Conservation (phyloP, 23 tunicate species). For the Pegea sp. region DNA sequence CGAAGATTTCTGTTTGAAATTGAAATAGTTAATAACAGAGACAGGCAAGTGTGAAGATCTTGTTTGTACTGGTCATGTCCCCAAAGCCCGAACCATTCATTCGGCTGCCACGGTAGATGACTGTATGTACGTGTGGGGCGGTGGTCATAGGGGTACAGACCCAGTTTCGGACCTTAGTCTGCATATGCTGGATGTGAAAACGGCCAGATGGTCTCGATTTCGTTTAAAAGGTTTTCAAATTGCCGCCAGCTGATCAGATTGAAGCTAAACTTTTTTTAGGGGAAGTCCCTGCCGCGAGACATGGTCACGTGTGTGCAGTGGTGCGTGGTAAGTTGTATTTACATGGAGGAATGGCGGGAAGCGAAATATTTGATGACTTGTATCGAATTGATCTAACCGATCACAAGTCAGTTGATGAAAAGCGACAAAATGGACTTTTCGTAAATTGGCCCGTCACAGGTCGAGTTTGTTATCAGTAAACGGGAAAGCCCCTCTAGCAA, state of each 20-base stretch:
- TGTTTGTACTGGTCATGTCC: slow-evolving; percentile 13
- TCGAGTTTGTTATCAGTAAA: slow-evolving; percentile 10
- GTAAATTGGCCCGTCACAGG: too few species aligned
- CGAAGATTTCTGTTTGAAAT: too few species aligned
- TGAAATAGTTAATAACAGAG: too few species aligned
- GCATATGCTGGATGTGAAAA: slow-evolving; percentile 28
- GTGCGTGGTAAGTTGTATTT: slow-evolving; percentile 20
- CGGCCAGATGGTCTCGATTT: slow-evolving; percentile 28
- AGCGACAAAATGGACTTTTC: too few species aligned
- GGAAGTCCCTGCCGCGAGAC: slow-evolving; percentile 53
- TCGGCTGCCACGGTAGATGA: slow-evolving; percentile 38
- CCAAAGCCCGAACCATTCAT: slow-evolving; percentile 49
- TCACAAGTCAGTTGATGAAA: slow-evolving; percentile 10
- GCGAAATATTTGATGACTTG: slow-evolving; percentile 47
- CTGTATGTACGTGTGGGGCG: slow-evolving; percentile 52
- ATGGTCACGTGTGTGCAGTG: slow-evolving; percentile 63
- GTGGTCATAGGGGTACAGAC: slow-evolving; percentile 40
- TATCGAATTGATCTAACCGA: slow-evolving; percentile 21
- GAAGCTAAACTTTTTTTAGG: too few species aligned
- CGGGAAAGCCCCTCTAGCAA: slow-evolving; percentile 33
- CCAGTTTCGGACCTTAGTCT: slow-evolving; percentile 41
- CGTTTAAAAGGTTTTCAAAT: slow-evolving; percentile 37
- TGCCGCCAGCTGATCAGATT: too few species aligned
- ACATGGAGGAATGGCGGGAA: slow-evolving; percentile 88
- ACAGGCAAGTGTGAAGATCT: slow-evolving; percentile 6